Evolutionary conservation across 2,113 vertebrate species (phyloP).

Genomic region (Phalacrocorax brasilianus): DNA sequence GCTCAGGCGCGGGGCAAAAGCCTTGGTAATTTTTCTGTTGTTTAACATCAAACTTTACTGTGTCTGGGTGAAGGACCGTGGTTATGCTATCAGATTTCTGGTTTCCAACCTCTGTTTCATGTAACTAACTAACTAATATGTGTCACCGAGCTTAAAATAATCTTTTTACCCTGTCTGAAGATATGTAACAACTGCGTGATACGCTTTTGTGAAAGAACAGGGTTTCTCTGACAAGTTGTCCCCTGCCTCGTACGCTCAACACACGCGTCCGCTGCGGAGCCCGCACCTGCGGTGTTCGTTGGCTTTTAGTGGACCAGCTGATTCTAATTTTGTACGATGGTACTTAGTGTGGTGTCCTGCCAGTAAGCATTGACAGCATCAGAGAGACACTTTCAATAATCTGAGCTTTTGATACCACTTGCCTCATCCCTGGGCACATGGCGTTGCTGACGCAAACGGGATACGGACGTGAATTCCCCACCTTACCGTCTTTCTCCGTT

Average conservation of each 20-base stretch:
- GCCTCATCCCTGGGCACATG: neutral
- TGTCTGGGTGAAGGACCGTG: neutral
- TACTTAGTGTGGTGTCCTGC: neutral
- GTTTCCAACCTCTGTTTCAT: neutral
- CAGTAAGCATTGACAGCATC: neutral
- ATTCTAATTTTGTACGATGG: neutral
- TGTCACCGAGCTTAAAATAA: neutral
- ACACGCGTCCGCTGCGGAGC: neutral
- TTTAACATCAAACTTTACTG: neutral
- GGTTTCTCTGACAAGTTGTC: neutral
- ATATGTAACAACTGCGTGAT: neutral
- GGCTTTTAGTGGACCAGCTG: neutral
- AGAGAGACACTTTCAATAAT: neutral
- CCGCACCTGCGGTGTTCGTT: neutral
- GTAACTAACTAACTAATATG: neutral
- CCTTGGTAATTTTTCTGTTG: neutral
- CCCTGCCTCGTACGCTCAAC: neutral
- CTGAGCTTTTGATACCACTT: neutral
- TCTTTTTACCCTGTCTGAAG: neutral
- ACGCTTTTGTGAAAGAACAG: neutral
- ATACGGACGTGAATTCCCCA: neutral
- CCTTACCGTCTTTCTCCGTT: neutral
- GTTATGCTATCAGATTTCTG: neutral
- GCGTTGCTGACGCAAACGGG: neutral
- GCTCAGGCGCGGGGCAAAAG: neutral